Conservation (phyloP, 2,797 vertebrate species). For the Lemur catta region DNA sequence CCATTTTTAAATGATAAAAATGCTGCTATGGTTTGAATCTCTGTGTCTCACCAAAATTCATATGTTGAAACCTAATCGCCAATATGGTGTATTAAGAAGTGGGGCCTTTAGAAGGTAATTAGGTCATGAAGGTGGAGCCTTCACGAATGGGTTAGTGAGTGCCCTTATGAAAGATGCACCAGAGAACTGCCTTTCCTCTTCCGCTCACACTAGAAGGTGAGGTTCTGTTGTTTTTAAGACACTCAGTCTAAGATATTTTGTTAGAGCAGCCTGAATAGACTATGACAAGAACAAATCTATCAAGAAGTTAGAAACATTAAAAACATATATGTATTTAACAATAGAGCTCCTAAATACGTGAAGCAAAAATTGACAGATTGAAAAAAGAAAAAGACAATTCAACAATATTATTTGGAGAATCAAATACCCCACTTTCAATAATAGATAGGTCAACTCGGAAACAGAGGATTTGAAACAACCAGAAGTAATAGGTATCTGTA, state of each 20-base stretch:
- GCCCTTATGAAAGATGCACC: background rate
- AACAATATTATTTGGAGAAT: background rate
- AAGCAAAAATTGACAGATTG: background rate
- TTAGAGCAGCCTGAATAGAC: background rate
- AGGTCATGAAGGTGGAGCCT: background rate
- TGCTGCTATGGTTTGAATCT: background rate
- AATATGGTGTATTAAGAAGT: background rate
- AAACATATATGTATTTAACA: background rate
- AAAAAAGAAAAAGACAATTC: background rate
- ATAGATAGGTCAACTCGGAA: background rate
- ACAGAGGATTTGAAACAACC: background rate
- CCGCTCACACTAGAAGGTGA: background rate
- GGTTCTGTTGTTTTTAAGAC: background rate
- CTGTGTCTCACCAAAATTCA: background rate
- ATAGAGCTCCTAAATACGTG: background rate
- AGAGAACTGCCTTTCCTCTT: background rate
- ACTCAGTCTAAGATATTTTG: background rate
- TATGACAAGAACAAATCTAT: background rate
- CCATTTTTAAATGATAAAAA: background rate
- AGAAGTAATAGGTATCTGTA: background rate
- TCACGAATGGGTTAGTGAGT: background rate
- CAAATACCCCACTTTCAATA: background rate
- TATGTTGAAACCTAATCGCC: background rate
- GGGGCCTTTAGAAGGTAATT: background rate
- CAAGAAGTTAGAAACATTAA: background rate